phyloP scores from a whole-genome alignment of 2,113 vertebrate genomes.

The Crocuta crocuta region DNA sequence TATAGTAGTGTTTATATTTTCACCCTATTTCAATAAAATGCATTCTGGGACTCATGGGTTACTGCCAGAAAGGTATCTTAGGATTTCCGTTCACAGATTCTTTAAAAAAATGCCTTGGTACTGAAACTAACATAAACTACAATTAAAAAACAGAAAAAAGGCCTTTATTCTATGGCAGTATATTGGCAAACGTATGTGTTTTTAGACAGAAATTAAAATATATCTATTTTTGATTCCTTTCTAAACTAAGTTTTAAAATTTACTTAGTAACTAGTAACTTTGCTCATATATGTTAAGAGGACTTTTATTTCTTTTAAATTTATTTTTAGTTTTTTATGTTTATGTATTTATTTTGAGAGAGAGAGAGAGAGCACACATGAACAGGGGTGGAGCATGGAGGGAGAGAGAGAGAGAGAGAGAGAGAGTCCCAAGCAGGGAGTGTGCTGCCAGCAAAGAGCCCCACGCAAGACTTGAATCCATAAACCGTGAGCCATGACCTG shows the following conservation, averaged over 20 bases:
- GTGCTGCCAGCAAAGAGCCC: too few species aligned
- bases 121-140: background rate
- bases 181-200: background rate
- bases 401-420: too few species aligned
- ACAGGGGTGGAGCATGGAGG: too few species aligned
- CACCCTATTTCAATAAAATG: background rate
- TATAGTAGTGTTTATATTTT: conserved; percentile 9
- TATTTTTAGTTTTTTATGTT: too few species aligned
- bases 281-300: background rate
- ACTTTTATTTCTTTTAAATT: background rate
- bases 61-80: background rate
- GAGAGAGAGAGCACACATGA: too few species aligned
- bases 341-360: too few species aligned
- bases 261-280: background rate
- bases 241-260: background rate
- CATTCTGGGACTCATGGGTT: background rate
- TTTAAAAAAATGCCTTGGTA: background rate
- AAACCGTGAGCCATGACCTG: too few species aligned
- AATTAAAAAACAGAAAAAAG: background rate
- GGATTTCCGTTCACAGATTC: background rate
- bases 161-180: background rate
- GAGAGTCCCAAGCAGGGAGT: too few species aligned
- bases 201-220: background rate
- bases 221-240: background rate
- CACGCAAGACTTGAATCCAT: too few species aligned